Conservation (phyloP, 2,888 invertebrate genomes). For the Polydrusus pterygomalis region DNA sequence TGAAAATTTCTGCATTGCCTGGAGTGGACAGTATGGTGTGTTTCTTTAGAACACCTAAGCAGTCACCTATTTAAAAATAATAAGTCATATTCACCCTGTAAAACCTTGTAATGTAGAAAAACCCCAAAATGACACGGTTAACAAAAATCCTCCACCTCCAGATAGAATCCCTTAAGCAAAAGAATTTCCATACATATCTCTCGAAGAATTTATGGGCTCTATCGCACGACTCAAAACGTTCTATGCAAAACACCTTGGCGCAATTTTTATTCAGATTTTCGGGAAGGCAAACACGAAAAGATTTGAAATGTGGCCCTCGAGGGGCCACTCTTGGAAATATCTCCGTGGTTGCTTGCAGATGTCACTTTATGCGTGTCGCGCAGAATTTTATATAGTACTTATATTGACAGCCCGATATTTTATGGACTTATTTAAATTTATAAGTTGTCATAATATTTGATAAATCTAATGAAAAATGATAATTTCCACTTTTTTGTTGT, state of each 20-base stretch:
- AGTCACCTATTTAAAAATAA: too few species aligned
- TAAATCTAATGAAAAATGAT: too few species aligned
- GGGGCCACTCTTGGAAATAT: slow-evolving; percentile 26
- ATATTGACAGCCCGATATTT: not conserved
- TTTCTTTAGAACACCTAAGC: too few species aligned
- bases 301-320: slow-evolving; percentile 29
- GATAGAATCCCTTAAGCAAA: slow-evolving; percentile 6
- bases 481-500: too few species aligned
- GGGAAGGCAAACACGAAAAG: slow-evolving; percentile 8
- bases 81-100: too few species aligned
- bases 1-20: too few species aligned
- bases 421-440: not conserved
- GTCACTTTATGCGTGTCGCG: slow-evolving; percentile 5
- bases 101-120: too few species aligned
- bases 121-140: not conserved
- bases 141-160: not conserved
- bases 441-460: too few species aligned
- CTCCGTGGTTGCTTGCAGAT: slow-evolving; percentile 24
- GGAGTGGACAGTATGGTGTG: too few species aligned
- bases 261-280: slow-evolving; percentile 43
- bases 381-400: not conserved
- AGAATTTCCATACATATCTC: slow-evolving; percentile 43
- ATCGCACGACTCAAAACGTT: slow-evolving; percentile 32
- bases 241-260: slow-evolving; percentile 45
- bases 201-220: slow-evolving; percentile 29